Evolutionary conservation across 2,888 invertebrate species (phyloP).

Genomic region (Epinotia brunnichana): DNA sequence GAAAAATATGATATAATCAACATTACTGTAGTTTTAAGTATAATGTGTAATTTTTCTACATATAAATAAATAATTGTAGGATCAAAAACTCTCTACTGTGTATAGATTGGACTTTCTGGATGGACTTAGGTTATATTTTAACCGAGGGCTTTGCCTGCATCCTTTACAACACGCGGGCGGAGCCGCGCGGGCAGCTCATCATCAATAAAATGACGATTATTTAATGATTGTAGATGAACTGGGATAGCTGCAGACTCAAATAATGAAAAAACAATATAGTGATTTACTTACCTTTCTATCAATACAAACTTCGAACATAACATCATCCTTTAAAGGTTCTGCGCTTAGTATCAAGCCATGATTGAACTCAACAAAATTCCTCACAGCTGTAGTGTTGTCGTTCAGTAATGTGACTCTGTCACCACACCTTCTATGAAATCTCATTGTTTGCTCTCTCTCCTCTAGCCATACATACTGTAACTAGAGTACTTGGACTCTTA

Average conservation of each 20-base stretch:
- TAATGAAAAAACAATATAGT: neutral
- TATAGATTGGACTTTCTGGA: too few species aligned
- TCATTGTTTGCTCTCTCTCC: constrained; percentile 65
- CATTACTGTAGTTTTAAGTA: too few species aligned
- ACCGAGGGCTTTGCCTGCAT: too few species aligned
- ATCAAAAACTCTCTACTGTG: too few species aligned
- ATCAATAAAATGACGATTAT: too few species aligned
- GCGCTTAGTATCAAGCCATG: constrained; percentile 94
- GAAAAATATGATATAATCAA: too few species aligned
- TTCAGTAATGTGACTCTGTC: constrained; percentile 92
- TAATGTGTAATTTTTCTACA: too few species aligned
- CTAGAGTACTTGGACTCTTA: constrained; percentile 26
- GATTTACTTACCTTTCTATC: constrained; percentile 90
- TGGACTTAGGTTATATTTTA: too few species aligned
- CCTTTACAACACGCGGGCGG: too few species aligned
- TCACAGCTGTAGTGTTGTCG: constrained; percentile 91
- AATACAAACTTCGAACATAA: constrained; percentile 93
- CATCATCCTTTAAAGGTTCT: constrained; percentile 90
- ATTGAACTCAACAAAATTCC: constrained; percentile 92
- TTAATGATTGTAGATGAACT: neutral
- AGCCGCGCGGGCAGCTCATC: too few species aligned
- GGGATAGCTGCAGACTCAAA: neutral
- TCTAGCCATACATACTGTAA: constrained; percentile 36
- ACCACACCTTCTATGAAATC: constrained; percentile 92
- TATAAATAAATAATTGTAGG: too few species aligned